A percentile compares a stretch with the other conserved stretches of the same genome.
Conservation (phyloP, 2,113 vertebrate genomes). For the Grus americana region DNA sequence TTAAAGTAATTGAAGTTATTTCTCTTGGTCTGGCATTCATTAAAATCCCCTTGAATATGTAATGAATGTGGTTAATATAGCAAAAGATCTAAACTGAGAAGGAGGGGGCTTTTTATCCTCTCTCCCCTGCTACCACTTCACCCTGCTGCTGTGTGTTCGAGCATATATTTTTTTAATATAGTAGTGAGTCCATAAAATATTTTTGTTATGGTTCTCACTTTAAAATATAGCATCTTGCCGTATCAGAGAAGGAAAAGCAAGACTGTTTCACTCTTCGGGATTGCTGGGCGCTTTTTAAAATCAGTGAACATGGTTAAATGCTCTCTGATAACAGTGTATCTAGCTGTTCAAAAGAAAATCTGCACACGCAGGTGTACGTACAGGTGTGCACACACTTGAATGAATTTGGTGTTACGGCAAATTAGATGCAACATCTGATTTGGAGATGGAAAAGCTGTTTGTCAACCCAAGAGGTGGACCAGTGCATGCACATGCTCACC, state of each 20-base stretch:
- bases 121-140: background rate
- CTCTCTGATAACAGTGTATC: background rate
- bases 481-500: background rate
- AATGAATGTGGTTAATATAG: conserved; percentile 38
- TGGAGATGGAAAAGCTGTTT: background rate
- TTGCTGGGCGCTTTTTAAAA: background rate
- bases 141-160: background rate
- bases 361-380: background rate
- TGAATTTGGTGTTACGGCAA: background rate
- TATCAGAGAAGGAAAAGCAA: background rate
- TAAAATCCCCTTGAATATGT: conserved; percentile 46
- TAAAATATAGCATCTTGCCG: background rate
- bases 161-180: background rate
- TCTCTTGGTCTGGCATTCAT: conserved; percentile 34
- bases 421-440: background rate
- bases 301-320: background rate
- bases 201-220: background rate
- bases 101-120: background rate
- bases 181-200: background rate
- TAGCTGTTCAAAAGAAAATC: background rate
- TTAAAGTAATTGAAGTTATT: conserved; percentile 67
- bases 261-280: background rate
- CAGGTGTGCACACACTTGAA: background rate
- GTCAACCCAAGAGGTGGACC: background rate
- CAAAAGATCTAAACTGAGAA: background rate